Base-by-base conservation (phyloP, 2,113 vertebrate genomes). In the Dendropsophus ebraccatus region DNA sequence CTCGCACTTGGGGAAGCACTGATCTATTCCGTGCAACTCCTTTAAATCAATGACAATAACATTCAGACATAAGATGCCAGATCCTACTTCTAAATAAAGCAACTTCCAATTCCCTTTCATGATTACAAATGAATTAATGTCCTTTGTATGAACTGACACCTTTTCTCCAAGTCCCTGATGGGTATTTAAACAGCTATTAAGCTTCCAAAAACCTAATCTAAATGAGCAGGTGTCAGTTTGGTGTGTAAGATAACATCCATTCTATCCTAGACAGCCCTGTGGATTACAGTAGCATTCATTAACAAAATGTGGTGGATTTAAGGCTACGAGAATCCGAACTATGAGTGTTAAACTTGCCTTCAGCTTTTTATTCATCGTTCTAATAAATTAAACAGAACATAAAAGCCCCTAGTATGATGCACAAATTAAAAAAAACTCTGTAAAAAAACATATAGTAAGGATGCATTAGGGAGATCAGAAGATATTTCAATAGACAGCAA, bases 221-320 rank as follows among this genome's bases (percentile, higher is more conserved):
- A 87, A 81, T 87, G 54, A 87, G 78, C 85, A 87, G 85, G 85
- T 87, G 85, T 81, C 77, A 87, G 67, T 86, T 86, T 58, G 50
- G 78, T 86, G 65, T 60, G 9, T 56, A 58, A 73, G 30, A 37
- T 70, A 80, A 70, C 65, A 58, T 76, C 35, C 72, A 21, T 25
- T 65, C 56, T 56, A 9, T 62, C 56, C 14, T 16, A 76, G 76
- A 86, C 50, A 58, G 75, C 65, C 75, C 74, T 77, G 35, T 76
- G 72, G 56, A 65, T 77, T 83, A 83, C 78, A 47, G 78, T 41
- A 58, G n/a, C 82, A 75, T 74, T 74, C 82, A 83, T 83, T 83
- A 84, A 76, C 72, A 76, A 84, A 76, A 65, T 41, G 83, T 84
- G 72, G 30, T 19, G 72, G 41, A 76, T 60, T 76, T 25, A 60